These are phyloP conservation scores for Stomatorhinus walkeri DNA, from an alignment of 2,797 vertebrate genomes.

Conservation along the genomic window DNA sequence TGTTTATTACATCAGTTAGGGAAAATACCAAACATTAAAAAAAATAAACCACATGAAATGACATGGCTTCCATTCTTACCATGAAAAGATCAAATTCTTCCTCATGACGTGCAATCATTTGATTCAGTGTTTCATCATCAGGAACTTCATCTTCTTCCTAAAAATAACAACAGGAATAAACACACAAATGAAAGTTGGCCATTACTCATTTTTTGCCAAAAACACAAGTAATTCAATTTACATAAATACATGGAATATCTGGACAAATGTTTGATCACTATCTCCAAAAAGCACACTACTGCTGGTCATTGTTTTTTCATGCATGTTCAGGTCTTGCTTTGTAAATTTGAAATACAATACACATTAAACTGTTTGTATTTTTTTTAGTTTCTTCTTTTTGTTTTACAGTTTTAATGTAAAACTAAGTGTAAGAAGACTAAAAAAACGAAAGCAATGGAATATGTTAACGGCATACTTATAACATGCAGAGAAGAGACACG, in stretches of 20 bases:
- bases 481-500: neutral
- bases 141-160: slow-evolving; percentile 98
- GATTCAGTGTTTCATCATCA: slow-evolving; percentile 95
- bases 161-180: slow-evolving; percentile 6
- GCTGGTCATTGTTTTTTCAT: neutral
- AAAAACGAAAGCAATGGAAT: neutral
- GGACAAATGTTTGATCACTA: neutral
- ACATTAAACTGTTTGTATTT: neutral
- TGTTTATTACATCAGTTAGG: neutral
- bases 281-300: neutral
- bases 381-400: neutral
- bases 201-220: neutral
- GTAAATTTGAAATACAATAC: neutral
- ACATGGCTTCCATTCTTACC: slow-evolving; percentile 59
- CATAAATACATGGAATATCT: neutral
- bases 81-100: slow-evolving; percentile 97
- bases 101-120: slow-evolving; percentile 94
- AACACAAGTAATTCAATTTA: neutral
- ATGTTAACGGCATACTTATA: neutral
- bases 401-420: neutral
- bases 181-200: neutral
- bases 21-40: neutral
- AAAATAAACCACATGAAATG: neutral
- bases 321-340: neutral
- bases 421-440: neutral